Evolutionary conservation across 1,140 invertebrate genomes (phyloP).

Genomic region (Drosophila baimaii): DNA sequence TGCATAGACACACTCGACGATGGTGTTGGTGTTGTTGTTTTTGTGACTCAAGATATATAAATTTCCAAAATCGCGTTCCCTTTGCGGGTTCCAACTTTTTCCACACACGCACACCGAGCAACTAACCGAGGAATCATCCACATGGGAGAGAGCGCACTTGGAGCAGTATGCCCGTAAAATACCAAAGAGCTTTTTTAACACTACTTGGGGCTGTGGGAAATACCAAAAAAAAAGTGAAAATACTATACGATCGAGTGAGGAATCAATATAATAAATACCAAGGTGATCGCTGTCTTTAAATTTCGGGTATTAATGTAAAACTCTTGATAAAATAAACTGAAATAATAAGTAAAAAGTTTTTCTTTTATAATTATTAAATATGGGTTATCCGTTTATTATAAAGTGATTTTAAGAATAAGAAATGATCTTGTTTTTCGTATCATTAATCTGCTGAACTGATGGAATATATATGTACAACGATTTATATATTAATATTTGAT

Average conservation of each 20-base stretch:
- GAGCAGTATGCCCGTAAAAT: constrained; percentile 2
- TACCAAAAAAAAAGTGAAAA: background rate
- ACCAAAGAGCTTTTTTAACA: background rate
- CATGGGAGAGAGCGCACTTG: background rate
- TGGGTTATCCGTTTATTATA: no score
- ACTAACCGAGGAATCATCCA: constrained; percentile 20
- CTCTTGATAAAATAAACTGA: background rate
- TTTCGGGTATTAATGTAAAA: background rate
- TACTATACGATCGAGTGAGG: background rate
- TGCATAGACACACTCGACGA: constrained; percentile 8
- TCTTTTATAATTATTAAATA: no score
- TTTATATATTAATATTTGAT: no score
- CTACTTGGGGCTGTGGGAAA: background rate
- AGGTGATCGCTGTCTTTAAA: background rate
- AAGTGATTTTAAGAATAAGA: no score
- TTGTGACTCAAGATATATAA: constrained; percentile 15
- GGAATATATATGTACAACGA: no score
- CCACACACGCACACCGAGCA: constrained; percentile 33
- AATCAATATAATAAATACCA: background rate
- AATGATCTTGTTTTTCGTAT: no score
- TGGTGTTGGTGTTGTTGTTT: background rate
- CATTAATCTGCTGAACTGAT: no score
- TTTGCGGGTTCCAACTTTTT: constrained; percentile 18
- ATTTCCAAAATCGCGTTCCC: constrained; percentile 15
- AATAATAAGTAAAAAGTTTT: background rate